Evolutionary conservation across 2,113 vertebrate species (phyloP), one percentile per base, ranked within the genome.

Genomic region (Brienomyrus brachyistius): DNA sequence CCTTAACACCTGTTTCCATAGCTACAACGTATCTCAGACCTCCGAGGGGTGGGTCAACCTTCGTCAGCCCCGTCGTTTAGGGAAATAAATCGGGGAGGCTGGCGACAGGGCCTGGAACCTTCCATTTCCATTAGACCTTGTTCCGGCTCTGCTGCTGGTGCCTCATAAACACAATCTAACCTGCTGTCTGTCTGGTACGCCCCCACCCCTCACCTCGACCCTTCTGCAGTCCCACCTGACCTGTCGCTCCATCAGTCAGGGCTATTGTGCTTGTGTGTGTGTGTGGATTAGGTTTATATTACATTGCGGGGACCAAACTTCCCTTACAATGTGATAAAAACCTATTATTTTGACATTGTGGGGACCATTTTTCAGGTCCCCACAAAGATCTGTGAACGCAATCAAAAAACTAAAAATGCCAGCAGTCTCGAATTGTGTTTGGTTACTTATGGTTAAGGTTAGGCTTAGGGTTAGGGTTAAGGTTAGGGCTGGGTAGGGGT

Each of bases 1-100:
- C 93, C 95, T 95, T 96, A 96, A 96, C 96, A 96, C 95, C 94
- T 96, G 96, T 97, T 97, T 96, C 97, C 96, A 96, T 97, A 96
- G 96, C 94, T 96, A 97, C 96, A 92, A 93, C 91, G 95, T 95
- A 95, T 96, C 95, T 94, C 94, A 96, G 95, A 96, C 94, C 96
- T 96, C 94, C 93, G 94, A 96, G 94, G 95, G 95, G 94, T 94
- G 92, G 95, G 90, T 85, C 93, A 94, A 94, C 93, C 93, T 95
- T 94, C 95, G 92, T 94, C 94, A 96, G 95, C 90, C 90, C 92
- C 96, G 94, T 96, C 95, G 95, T 96, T 96, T 95, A 95, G 90
- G 88, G 94, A 96, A 97, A 96, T 96, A 96, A 96, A 96, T 96
- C 96, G 96, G 96, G 94, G 92, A 95, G 95, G 89, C 93, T 93